Evolutionary conservation across 1,140 invertebrate genomes (phyloP).

Genomic region (Bombus pyrosoma): DNA sequence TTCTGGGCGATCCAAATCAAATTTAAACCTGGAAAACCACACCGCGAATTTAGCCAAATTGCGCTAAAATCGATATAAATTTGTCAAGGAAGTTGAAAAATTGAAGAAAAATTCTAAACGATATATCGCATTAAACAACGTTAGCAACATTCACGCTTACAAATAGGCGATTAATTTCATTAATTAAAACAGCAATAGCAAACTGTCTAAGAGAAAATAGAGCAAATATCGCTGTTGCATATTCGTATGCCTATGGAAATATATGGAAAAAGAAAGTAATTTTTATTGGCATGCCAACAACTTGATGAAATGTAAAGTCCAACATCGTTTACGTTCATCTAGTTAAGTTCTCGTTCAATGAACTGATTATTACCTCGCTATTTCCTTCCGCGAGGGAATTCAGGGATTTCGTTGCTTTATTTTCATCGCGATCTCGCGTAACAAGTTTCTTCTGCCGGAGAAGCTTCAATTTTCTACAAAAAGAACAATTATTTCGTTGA

Average conservation of each 20-base stretch:
- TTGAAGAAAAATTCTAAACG: background rate
- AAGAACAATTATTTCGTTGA: background rate
- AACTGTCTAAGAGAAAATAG: background rate
- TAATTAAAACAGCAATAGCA: background rate
- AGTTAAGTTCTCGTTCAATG: background rate
- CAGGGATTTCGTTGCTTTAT: background rate
- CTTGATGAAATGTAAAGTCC: background rate
- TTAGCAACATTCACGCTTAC: too few species aligned
- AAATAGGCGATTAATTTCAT: background rate
- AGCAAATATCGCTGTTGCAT: background rate
- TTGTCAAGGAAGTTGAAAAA: background rate
- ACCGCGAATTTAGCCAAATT: too few species aligned
- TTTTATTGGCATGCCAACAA: background rate
- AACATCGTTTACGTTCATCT: background rate
- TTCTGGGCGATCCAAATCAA: too few species aligned
- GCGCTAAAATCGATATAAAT: too few species aligned
- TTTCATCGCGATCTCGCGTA: background rate
- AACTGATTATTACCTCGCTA: background rate
- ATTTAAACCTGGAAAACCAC: too few species aligned
- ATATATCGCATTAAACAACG: too few species aligned
- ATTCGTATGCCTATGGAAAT: background rate
- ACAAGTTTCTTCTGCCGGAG: background rate
- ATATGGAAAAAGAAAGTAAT: background rate
- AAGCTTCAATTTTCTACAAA: constrained; percentile 1
- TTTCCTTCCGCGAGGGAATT: background rate